Evolutionary conservation across 2,888 invertebrate species (phyloP), one percentile per base, ranked within the genome.

Genomic region (Eristalis arbustorum): DNA sequence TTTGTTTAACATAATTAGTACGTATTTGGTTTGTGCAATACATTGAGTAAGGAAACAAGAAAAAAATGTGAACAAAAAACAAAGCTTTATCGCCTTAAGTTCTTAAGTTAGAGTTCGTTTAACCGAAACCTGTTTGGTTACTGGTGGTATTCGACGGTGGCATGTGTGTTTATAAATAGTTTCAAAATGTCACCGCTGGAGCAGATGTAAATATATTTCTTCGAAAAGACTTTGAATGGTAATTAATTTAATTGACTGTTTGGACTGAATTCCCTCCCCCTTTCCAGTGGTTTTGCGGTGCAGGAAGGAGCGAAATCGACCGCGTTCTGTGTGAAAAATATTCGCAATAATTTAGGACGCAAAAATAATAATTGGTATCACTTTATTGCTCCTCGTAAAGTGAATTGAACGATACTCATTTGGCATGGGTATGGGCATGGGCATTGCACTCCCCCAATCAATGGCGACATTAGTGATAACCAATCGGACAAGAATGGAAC

Each of bases 21-120:
- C n/a, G n/a, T n/a, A 3, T 37, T 71, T 63, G 14, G 40, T 69
- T 71, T 77, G 69, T 77, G 77, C 77, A 77, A 77, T 77, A 77
- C 8, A 1, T 59, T 40, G 49, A 49, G 8, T 57, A 59, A 56
- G n/a, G 8, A 31, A 37, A 37, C 3, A 34, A 37, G 2, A 8
- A 8, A 10, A 37, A 18, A 72, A 56, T 0, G 8, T 22, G 34
- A 62, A n/a, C 14, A 63, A 11, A 3, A 31, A 31, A 31, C 4
- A 4, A 23, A 25, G 59, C 59, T 59, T 59, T 25, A 59, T 25
- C 49, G 49, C 49, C 18, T 49, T 18, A 18, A 49, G 49, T 49
- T 49, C 18, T 49, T 18, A 49, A 49, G 49, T 18, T 49, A 2
- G 49, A 49, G 18, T 18, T 18, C 18, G 1, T 49, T 49, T 49